phyloP scores from a whole-genome alignment of 2,113 vertebrate species.

The Phalacrocorax brasilianus region DNA sequence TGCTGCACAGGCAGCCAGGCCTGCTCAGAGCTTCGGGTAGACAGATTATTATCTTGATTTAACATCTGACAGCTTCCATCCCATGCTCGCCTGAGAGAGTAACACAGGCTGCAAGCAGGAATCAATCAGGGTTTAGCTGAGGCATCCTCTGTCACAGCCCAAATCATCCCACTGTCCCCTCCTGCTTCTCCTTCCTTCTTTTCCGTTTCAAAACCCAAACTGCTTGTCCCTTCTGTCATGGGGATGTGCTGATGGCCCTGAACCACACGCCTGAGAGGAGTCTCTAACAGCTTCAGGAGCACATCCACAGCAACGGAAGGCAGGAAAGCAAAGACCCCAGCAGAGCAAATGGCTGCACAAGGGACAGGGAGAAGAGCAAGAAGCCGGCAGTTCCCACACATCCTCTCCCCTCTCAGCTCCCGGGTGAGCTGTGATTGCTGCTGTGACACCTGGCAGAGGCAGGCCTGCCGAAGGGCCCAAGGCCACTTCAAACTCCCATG shows the following conservation, averaged over 20 bases:
- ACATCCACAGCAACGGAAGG: background rate
- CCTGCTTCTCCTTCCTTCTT: background rate
- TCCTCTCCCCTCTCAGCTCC: background rate
- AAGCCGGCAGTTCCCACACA: background rate
- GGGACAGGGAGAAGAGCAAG: background rate
- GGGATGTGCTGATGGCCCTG: background rate
- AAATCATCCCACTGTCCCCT: background rate
- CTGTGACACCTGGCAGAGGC: fast-evolving
- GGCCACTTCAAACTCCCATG: fast-evolving
- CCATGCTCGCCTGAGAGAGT: background rate
- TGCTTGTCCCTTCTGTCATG: fast-evolving
- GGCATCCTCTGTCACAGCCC: background rate
- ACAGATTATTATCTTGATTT: conserved; percentile 7
- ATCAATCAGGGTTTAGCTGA: background rate
- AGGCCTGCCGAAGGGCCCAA: fast-evolving
- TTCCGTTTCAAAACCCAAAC: background rate
- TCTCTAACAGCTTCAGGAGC: background rate
- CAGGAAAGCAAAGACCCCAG: background rate
- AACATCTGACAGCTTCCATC: conserved; percentile 14
- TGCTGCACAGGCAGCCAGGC: background rate
- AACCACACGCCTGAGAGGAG: fast-evolving
- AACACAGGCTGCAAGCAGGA: background rate
- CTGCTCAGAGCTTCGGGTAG: background rate
- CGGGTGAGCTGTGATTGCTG: fast-evolving
- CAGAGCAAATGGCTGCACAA: background rate